phyloP scores from a whole-genome alignment of 2,797 vertebrate species.

The Pangasius larnaudii region DNA sequence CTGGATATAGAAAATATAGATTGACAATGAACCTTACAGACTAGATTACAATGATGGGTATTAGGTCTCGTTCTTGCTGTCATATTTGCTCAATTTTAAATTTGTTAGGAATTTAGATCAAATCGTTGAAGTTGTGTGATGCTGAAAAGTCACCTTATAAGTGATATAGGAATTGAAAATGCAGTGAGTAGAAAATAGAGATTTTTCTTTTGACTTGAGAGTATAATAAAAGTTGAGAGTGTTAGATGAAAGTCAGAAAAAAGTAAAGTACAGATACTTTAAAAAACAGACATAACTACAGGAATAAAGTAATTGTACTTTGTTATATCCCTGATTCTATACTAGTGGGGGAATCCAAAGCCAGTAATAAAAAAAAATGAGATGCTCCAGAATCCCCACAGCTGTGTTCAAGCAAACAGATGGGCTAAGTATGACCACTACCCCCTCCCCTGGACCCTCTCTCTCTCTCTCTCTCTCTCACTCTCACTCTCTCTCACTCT shows the following conservation, averaged over 20 bases:
- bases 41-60: not conserved
- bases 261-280: not conserved
- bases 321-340: not conserved
- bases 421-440: constrained; percentile 55
- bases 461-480: not conserved
- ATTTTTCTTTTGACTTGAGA: not conserved
- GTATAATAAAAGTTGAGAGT: not conserved
- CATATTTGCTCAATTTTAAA: not conserved
- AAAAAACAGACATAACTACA: not conserved
- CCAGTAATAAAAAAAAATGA: constrained; percentile 13
- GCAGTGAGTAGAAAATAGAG: not conserved
- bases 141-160: too few species aligned
- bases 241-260: not conserved
- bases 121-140: not conserved
- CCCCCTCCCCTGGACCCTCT: not conserved
- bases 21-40: not conserved
- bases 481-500: too few species aligned
- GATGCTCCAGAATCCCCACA: constrained; percentile 23
- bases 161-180: not conserved
- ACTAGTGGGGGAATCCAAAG: not conserved
- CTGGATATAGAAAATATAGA: not conserved
- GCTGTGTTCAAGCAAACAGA: constrained; percentile 62
- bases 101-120: not conserved
- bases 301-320: not conserved
- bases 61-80: not conserved